Evolutionary conservation across 1,140 invertebrate species (phyloP), one percentile per base, ranked within the genome.

Genomic region (Ooceraea biroi): DNA sequence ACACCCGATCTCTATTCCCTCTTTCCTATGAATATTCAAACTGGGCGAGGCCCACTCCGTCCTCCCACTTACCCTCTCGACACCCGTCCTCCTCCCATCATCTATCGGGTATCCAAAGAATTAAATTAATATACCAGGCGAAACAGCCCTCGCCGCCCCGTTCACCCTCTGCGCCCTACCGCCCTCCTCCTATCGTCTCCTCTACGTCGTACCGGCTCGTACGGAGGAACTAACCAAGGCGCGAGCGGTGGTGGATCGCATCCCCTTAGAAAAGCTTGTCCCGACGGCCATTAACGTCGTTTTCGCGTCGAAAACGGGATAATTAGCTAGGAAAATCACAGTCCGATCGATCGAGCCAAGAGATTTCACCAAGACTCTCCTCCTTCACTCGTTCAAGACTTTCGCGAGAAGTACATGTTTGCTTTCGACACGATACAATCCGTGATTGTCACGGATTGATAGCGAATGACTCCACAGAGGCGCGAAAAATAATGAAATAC

Each of bases 11-110:
- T 92, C 93, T 92, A 93, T 93, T 93, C 92, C 91, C 92, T 93
- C 91, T 93, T 93, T 94, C 89, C 92, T 92, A 94, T 94, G 93
- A 94, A 94, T 94, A 94, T 93, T 93, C 93, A 94, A 93, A 91
- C 84, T 86, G 85, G 83, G 86, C 88, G 89, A 78, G 84, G 88
- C 83, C 83, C 78, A 84, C 85, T 88, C 69, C 36, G 36, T 36
- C 36, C 60, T 85, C 60, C 69, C 83, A 36, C 36, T 36, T 36
- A 2, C 2, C 36, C 36, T 7, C 36, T 7, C 2, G 7, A 2
- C 36, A 7, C 2, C 2, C 36, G 2, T 36, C 84, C 85, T 88
- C 85, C 89, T 87, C 86, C 85, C 91, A 90, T 85, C 90, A 90
- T 93, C 92, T 93, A 93, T 93, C 92, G 91, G 92, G 89, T 94